Conservation (phyloP, 2,888 invertebrate genomes). For the Adela reaumurella region DNA sequence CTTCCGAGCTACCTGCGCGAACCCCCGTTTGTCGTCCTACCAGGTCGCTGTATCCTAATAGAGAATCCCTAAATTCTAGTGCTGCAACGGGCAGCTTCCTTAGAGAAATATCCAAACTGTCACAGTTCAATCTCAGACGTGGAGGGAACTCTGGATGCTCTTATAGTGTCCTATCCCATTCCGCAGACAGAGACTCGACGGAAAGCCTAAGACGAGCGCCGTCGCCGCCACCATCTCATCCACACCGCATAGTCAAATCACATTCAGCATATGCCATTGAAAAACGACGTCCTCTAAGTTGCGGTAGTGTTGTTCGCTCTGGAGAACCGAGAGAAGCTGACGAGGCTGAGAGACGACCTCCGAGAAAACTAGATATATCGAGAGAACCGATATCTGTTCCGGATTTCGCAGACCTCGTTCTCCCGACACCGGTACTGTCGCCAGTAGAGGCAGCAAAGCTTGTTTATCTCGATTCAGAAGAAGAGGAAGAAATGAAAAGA, state of each 20-base stretch:
- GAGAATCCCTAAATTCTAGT: conserved; percentile 18
- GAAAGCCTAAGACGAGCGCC: conserved; percentile 53
- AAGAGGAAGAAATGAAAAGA: conserved; percentile 43
- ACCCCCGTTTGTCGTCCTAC: conserved; percentile 16
- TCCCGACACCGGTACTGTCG: conserved; percentile 63
- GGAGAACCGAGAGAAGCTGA: conserved; percentile 25
- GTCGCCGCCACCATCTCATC: conserved; percentile 21
- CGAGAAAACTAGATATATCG: conserved; percentile 57
- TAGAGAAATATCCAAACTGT: conserved; percentile 67
- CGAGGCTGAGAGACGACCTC: conserved; percentile 21
- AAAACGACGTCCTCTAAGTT: conserved; percentile 25
- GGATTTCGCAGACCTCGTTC: conserved; percentile 63
- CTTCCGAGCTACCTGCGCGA: conserved; percentile 46
- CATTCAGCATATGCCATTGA: conserved; percentile 58
- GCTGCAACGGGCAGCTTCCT: conserved; percentile 50
- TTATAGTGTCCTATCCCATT: conserved; percentile 60
- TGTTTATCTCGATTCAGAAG: conserved; percentile 68
- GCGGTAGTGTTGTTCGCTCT: conserved; percentile 20
- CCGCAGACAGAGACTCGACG: conserved; percentile 61
- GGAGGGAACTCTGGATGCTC: conserved; percentile 64
- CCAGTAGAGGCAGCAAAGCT: conserved; percentile 65
- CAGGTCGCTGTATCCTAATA: conserved; percentile 16
- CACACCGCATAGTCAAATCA: conserved; percentile 43
- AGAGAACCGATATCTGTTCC: conserved; percentile 72
- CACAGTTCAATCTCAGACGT: conserved; percentile 64